A percentile compares a stretch with the other conserved stretches of the same genome.
phyloP scores from a whole-genome alignment of 92 coral and sea anemone genomes.

The Porites lobata region DNA sequence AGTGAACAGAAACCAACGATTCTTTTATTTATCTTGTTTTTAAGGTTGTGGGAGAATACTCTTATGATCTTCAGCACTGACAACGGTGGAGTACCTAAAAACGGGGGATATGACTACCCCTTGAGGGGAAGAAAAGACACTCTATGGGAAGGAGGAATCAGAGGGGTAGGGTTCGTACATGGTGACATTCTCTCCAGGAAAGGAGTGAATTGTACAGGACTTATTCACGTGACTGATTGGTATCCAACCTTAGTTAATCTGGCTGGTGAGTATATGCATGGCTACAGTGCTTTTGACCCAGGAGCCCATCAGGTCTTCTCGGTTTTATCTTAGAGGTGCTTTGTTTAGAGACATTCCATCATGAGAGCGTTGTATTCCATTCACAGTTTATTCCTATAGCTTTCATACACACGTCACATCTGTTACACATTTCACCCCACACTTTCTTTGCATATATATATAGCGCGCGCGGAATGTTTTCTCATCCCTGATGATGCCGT shows the following conservation, averaged over 20 bases:
- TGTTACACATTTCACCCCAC: no score
- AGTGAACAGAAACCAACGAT: no score
- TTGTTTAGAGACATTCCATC: no score
- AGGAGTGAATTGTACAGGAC: slow-evolving; percentile 77
- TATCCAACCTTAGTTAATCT: slow-evolving; percentile 79
- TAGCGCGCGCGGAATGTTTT: no score
- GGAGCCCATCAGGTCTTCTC: no score
- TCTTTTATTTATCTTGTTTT: not conserved
- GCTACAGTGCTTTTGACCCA: not conserved
- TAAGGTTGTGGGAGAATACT: slow-evolving; percentile 81
- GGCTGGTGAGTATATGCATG: slow-evolving; percentile 58
- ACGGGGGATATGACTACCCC: slow-evolving; percentile 90
- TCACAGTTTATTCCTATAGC: no score
- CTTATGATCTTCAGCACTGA: slow-evolving; percentile 78
- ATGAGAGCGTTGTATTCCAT: no score
- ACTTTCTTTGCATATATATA: no score
- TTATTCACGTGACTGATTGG: slow-evolving; percentile 84
- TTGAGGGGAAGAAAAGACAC: slow-evolving; percentile 83
- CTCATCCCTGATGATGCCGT: no score
- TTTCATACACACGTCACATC: no score
- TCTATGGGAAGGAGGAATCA: slow-evolving; percentile 87
- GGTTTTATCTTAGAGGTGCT: no score
- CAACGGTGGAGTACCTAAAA: slow-evolving; percentile 84
- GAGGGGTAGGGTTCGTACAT: slow-evolving; percentile 82
- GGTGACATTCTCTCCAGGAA: slow-evolving; percentile 61